These are phyloP conservation scores for Gari tellinella DNA, from an alignment of 2,888 invertebrate species.

Conservation along the genomic window DNA sequence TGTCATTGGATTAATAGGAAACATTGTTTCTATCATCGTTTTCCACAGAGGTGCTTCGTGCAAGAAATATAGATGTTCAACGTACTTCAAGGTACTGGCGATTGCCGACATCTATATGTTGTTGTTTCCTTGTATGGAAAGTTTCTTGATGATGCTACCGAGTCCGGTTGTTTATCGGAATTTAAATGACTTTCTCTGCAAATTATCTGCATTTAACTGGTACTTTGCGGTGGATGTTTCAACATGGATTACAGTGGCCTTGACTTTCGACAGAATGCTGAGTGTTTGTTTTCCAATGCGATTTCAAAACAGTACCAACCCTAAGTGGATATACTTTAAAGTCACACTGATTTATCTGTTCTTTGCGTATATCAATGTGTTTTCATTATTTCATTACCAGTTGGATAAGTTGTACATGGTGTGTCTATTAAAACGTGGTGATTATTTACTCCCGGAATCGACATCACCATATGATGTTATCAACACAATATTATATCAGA, in stretches of 20 bases:
- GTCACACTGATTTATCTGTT: neutral
- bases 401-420: too few species aligned
- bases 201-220: neutral
- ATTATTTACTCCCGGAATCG: too few species aligned
- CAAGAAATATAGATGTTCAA: neutral
- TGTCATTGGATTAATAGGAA: constrained; percentile 4
- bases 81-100: constrained; percentile 10
- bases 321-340: neutral
- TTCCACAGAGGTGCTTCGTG: neutral
- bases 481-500: too few species aligned
- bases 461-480: too few species aligned
- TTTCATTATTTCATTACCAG: too few species aligned
- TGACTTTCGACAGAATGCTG: constrained; percentile 4
- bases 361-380: neutral
- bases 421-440: too few species aligned
- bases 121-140: constrained; percentile 12
- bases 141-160: neutral
- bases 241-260: constrained; percentile 9
- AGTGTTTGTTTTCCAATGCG: constrained; percentile 3
- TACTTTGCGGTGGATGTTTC: neutral
- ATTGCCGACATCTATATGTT: constrained; percentile 6
- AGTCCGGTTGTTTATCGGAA: neutral
- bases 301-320: neutral
- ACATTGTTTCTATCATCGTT: constrained; percentile 4
- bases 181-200: constrained; percentile 3